Conservation (phyloP, 2,888 invertebrate species). For the Blera fallax region DNA sequence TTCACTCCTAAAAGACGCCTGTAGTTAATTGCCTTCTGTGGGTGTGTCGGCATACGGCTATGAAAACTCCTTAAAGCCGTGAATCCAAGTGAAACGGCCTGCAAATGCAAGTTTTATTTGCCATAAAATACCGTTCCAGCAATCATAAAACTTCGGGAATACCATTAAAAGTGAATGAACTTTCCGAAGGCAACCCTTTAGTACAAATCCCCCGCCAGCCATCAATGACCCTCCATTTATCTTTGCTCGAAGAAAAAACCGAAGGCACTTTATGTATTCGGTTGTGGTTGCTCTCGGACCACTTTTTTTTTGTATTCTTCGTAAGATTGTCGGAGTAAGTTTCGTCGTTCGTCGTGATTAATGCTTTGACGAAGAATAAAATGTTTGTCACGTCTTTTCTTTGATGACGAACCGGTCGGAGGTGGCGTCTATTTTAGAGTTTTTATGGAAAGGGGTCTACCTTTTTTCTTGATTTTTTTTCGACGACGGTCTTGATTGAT, state of each 20-base stretch:
- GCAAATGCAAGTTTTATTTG: constrained; percentile 58
- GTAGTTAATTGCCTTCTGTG: constrained; percentile 53
- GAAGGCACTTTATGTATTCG: constrained; percentile 36
- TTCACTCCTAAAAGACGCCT: constrained; percentile 21
- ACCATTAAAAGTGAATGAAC: constrained; percentile 46
- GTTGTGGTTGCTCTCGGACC: constrained; percentile 29
- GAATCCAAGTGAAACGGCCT: constrained; percentile 45
- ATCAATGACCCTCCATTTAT: constrained; percentile 56
- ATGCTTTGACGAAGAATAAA: constrained; percentile 60
- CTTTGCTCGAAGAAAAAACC: constrained; percentile 31
- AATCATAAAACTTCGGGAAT: constrained; percentile 47
- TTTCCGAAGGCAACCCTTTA: constrained; percentile 51
- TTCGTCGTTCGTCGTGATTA: constrained; percentile 68
- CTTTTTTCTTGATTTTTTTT: neutral
- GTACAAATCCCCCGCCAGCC: constrained; percentile 34
- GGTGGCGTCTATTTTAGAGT: constrained; percentile 52
- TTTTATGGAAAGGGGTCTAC: neutral
- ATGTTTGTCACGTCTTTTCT: constrained; percentile 66
- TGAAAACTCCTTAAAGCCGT: constrained; percentile 33
- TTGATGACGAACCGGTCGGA: constrained; percentile 51
- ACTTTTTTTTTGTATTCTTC: constrained; percentile 3
- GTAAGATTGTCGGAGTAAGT: constrained; percentile 34
- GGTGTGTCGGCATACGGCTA: neutral
- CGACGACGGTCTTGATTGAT: constrained; percentile 41
- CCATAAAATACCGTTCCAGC: constrained; percentile 49